Conservation (phyloP, 2,888 invertebrate genomes). For the Dinocampus coccinellae region DNA sequence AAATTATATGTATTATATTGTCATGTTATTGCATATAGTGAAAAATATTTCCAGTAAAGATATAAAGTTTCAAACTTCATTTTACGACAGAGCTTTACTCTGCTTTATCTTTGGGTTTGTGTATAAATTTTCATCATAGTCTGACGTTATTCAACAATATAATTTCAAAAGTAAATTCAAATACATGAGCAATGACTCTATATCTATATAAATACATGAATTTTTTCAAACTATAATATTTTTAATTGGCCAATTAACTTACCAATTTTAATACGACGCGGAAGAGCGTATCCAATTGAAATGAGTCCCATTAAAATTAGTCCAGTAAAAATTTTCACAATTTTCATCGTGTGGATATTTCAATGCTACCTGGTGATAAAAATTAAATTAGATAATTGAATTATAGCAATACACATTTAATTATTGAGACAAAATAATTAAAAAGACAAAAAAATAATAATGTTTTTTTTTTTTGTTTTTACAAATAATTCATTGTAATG, state of each 20-base stretch:
- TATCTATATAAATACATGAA: not conserved
- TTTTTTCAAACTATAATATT: not conserved
- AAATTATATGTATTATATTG: not conserved
- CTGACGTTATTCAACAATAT: not conserved
- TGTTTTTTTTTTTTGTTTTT: no score
- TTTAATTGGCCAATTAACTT: constrained; percentile 23
- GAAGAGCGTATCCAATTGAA: constrained; percentile 28
- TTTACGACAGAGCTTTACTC: not conserved
- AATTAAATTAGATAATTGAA: constrained; percentile 7
- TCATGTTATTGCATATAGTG: not conserved
- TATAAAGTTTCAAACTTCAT: not conserved
- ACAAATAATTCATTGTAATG: not conserved
- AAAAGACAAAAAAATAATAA: not conserved
- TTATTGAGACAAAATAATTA: not conserved
- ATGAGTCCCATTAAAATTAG: constrained; percentile 27
- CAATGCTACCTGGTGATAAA: not conserved
- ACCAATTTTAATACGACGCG: constrained; percentile 44
- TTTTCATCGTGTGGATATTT: not conserved
- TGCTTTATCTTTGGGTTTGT: not conserved
- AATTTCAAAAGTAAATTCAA: not conserved
- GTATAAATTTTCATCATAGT: not conserved
- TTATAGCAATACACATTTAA: not conserved
- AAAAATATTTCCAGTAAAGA: not conserved
- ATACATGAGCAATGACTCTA: not conserved
- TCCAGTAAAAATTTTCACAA: not conserved